Base-by-base conservation (phyloP, 2,888 invertebrate species). In the Oithona nana region DNA sequence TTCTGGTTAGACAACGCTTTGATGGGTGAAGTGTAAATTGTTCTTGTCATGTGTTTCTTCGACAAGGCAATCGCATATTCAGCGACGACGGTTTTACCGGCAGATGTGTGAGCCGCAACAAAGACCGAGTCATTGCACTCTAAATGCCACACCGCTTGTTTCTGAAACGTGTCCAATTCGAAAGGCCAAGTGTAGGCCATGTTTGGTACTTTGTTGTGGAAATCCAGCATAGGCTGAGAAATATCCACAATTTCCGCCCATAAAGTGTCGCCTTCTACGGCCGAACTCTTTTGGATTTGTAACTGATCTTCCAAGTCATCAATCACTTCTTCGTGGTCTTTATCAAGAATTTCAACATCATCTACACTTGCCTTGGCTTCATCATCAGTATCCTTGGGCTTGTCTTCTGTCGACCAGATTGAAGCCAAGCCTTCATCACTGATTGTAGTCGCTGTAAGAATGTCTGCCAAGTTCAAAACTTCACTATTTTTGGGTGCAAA, bases 1-100 rank as follows among this genome's bases (percentile, higher is more conserved):
- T 98, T 99, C 73, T 98, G 98, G 77, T 98, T 98, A 0, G 97
- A 98, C 1, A 98, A 75, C 0, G 98, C 98, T 76, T 98, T 99
- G 67, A 99, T 97, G 0, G 98, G 98, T 0, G 97, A 97, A 0
- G 98, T 99, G 74, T 99, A 99, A 66, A 99, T 87, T 1, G 88
- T 81, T 84, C 82, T 83, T 0, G 93, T 93, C 78, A 87, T 86
- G 73, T 94, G 89, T 67, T 84, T 83, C 69, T 88, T 83, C 0
- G 94, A 90, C 70, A 98, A 78, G 0, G 97, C 97, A 67, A 99
- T 93, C 0, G 98, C 98, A 74, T 98, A 99, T 75, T 98, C 98
- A 0, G 98, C 98, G 0, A 99, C 94, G 0, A 94, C 97, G 0
- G 98, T 99, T 77, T 99, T 99, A 28, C 88, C 92, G 0, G 98